Percentiles rank a stretch among this genome's conserved stretches.
These are phyloP conservation scores for Uria aalge DNA, from an alignment of 2,113 vertebrate species.

Conservation along the genomic window DNA sequence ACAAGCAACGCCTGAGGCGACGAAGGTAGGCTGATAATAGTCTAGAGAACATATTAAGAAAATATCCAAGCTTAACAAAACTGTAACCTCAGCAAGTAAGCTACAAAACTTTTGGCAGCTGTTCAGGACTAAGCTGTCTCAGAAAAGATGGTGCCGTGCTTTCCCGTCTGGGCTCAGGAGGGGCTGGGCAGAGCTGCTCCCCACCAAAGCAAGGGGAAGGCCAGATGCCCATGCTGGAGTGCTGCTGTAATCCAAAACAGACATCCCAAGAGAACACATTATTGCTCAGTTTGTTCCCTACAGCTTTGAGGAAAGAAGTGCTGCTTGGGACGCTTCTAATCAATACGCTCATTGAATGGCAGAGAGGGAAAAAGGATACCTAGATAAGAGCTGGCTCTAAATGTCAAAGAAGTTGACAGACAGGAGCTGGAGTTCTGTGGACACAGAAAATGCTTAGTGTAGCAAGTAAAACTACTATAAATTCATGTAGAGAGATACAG, in stretches of 20 bases:
- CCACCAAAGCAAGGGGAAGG: not conserved
- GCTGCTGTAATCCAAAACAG: not conserved
- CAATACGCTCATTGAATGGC: not conserved
- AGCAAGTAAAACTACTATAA: not conserved
- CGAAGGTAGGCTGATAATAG: not conserved
- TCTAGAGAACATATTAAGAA: not conserved
- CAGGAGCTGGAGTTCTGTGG: not conserved
- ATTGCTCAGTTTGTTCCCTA: not conserved
- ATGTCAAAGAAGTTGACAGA: not conserved
- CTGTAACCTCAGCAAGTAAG: not conserved
- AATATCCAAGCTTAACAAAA: not conserved
- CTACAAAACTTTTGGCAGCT: not conserved
- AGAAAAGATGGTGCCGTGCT: not conserved
- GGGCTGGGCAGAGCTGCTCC: not conserved
- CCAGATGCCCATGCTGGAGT: rapidly evolving
- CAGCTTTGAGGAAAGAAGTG: not conserved
- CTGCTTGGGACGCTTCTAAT: not conserved
- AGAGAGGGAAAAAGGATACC: not conserved
- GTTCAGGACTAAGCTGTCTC: not conserved
- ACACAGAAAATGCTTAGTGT: not conserved
- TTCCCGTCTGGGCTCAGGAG: not conserved
- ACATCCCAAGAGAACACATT: rapidly evolving
- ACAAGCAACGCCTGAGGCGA: not conserved
- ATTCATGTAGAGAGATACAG: not conserved
- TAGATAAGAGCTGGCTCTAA: not conserved